Evolutionary conservation across 2,113 vertebrate genomes (phyloP), one percentile per base, ranked within the genome.

Genomic region (Eretmochelys imbricata): DNA sequence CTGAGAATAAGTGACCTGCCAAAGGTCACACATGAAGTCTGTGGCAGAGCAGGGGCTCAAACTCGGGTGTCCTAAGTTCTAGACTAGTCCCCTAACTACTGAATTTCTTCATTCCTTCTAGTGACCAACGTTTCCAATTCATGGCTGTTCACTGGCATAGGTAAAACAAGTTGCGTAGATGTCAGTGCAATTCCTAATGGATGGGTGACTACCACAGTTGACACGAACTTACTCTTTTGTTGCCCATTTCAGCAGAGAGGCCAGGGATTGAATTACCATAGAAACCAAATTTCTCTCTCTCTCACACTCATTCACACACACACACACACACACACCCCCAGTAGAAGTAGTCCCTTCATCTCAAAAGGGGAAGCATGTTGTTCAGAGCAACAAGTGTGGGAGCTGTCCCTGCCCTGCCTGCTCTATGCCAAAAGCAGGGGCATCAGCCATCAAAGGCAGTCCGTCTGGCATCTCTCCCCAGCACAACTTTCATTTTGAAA

Each of bases 401-500:
- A 46, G 10, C 29, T 57, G 5, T 1, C 81, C 42, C 89, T 75
- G 88, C 0, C 0, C 12, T 35, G 57, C 57, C 90, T 46, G 49
- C 38, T n/a, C 46, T 0, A 5, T 79, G 81, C 88, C 49, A 3
- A 84, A 22, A 8, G 42, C 27, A 46, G 5, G 27, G 42, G 35
- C 29, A 76, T 12, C 82, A 51, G 75, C 76, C 49, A 38, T 89
- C 0, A 0, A 35, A 1, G 31, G 0, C 14, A 55, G 10, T 16
- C 55, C 69, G 0, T 29, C 89, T 89, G 25, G 46, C 85, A 35
- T 78, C 57, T 82, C 14, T 27, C 48, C 55, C 94, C 46, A 0
- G 38, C 10, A 38, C 51, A 75, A 0, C 24, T 48, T 31, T 5
- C 0, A 0, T 6, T 93, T 54, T 17, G n/a, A 29, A 0, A 0